These are phyloP conservation scores for Phataginus tricuspis DNA, from an alignment of 2,797 vertebrate genomes.

Conservation along the genomic window DNA sequence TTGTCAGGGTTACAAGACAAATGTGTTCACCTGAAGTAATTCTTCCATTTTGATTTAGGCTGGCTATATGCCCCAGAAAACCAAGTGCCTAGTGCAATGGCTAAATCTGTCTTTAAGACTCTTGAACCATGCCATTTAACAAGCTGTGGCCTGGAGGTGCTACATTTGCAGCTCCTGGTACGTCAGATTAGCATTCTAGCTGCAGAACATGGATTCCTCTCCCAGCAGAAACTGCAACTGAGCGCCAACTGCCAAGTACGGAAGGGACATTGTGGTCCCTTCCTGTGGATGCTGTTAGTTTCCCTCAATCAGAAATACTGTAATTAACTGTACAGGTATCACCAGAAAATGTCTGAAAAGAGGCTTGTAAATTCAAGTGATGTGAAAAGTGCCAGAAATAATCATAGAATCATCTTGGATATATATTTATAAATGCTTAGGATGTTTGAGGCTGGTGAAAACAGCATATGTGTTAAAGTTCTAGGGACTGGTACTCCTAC, in stretches of 20 bases:
- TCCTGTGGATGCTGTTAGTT: background rate
- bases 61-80: background rate
- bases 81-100: background rate
- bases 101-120: slow-evolving; percentile 23
- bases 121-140: slow-evolving; percentile 33
- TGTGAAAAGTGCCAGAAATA: slow-evolving; percentile 57
- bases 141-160: background rate
- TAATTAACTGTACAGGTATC: background rate
- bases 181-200: background rate
- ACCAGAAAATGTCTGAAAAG: slow-evolving; percentile 39
- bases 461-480: slow-evolving; percentile 28
- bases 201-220: background rate
- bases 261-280: background rate
- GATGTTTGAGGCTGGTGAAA: slow-evolving; percentile 11
- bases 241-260: background rate
- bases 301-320: background rate
- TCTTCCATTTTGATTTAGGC: slow-evolving; percentile 47
- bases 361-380: slow-evolving; percentile 28
- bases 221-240: background rate
- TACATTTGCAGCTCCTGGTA: background rate
- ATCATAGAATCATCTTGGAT: slow-evolving; percentile 33
- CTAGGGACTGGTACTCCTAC: slow-evolving; percentile 16
- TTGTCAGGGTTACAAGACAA: slow-evolving; percentile 47
- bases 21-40: slow-evolving; percentile 10
- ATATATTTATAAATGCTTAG: slow-evolving; percentile 53